Conservation (phyloP, 2,888 invertebrate genomes). For the Oxystoma pomonae region DNA sequence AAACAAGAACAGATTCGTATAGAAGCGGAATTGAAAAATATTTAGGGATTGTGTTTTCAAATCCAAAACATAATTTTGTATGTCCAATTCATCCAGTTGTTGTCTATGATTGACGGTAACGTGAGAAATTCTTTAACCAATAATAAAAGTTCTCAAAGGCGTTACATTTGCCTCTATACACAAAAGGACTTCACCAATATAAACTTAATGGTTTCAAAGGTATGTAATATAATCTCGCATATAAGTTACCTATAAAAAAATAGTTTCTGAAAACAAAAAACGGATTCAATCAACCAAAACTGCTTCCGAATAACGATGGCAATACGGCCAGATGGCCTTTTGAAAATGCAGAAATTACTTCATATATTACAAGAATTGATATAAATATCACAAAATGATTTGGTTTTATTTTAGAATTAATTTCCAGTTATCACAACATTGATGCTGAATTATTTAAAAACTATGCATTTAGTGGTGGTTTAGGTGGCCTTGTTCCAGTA, state of each 20-base stretch:
- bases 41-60: background rate
- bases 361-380: too few relatives aligned
- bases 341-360: conserved; percentile 2
- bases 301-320: conserved; percentile 5
- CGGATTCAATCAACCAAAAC: conserved; percentile 12
- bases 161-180: background rate
- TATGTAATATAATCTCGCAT: background rate
- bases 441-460: conserved; percentile 7
- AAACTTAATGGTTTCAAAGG: conserved; percentile 3
- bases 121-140: background rate
- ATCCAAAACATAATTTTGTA: background rate
- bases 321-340: conserved; percentile 8
- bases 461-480: conserved; percentile 9
- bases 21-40: background rate
- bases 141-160: background rate
- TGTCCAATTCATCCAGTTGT: background rate
- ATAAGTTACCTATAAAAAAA: conserved; percentile 7
- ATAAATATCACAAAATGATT: too few relatives aligned
- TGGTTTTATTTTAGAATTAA: conserved; percentile 9
- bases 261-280: conserved; percentile 8
- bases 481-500: conserved; percentile 4
- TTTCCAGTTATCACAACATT: conserved; percentile 12
- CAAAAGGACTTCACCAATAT: background rate
- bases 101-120: background rate
- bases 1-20: background rate